Evolutionary conservation across 1,140 invertebrate species (phyloP).

Genomic region (Dendrolimus kikuchii): DNA sequence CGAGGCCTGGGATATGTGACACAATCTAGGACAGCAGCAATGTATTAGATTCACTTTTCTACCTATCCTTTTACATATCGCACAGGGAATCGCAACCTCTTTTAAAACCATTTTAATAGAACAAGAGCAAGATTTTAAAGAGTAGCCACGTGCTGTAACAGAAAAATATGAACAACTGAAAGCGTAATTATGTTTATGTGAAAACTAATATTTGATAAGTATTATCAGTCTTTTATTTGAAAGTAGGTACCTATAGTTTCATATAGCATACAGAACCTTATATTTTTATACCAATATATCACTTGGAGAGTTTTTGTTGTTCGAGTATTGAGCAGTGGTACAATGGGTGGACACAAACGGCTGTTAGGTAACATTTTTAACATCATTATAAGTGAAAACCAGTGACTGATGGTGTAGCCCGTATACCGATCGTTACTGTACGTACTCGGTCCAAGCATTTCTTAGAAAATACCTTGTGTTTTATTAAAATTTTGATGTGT

Average conservation of each 20-base stretch:
- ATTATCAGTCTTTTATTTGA: too few relatives aligned
- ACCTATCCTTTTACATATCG: background rate
- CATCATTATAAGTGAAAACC: conserved; percentile 70
- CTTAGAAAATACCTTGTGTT: background rate
- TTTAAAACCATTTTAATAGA: background rate
- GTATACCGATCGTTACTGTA: background rate
- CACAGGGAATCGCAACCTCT: background rate
- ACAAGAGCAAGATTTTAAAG: background rate
- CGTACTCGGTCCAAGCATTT: background rate
- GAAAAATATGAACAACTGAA: background rate
- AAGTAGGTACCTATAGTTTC: too few relatives aligned
- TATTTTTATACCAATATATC: background rate
- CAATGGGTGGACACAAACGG: conserved; percentile 64
- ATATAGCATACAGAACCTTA: background rate
- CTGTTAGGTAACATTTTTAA: conserved; percentile 69
- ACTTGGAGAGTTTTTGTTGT: conserved; percentile 40
- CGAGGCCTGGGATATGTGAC: too few relatives aligned
- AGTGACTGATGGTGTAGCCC: conserved; percentile 45
- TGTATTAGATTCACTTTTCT: too few relatives aligned
- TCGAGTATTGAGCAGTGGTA: conserved; percentile 52
- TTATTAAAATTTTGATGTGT: background rate
- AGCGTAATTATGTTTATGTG: too few relatives aligned
- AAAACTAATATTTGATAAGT: too few relatives aligned
- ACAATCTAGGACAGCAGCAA: too few relatives aligned
- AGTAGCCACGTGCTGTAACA: background rate